Conservation (phyloP, 1,140 invertebrate species). For the Calliphora vicina region DNA sequence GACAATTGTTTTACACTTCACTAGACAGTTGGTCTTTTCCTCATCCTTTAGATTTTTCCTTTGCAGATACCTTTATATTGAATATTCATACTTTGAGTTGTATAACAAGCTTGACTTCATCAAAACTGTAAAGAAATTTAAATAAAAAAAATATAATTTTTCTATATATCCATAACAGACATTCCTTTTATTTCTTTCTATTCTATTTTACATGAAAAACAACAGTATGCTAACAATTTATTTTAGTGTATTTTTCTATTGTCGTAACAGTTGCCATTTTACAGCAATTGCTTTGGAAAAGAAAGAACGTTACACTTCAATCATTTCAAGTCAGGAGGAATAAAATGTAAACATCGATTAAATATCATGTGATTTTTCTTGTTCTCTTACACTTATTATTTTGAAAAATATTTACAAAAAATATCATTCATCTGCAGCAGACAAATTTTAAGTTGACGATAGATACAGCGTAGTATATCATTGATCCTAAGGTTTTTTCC, state of each 20-base stretch:
- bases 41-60: no score
- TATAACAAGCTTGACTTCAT: no score
- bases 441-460: not conserved
- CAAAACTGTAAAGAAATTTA: no score
- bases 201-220: no score
- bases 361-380: not conserved
- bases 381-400: not conserved
- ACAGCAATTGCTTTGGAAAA: not conserved
- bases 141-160: no score
- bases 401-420: not conserved
- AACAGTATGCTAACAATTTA: not conserved
- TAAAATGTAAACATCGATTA: not conserved
- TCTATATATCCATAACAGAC: no score
- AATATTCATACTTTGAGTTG: no score
- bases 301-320: not conserved
- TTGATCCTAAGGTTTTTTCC: not conserved
- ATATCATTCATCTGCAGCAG: not conserved
- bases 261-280: not conserved
- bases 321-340: not conserved
- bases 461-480: not conserved
- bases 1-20: no score
- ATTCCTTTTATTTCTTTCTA: no score
- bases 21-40: no score
- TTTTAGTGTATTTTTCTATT: not conserved
- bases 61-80: no score